Evolutionary conservation across 2,113 vertebrate genomes (phyloP).

Genomic region (Syngnathoides biaculeatus): DNA sequence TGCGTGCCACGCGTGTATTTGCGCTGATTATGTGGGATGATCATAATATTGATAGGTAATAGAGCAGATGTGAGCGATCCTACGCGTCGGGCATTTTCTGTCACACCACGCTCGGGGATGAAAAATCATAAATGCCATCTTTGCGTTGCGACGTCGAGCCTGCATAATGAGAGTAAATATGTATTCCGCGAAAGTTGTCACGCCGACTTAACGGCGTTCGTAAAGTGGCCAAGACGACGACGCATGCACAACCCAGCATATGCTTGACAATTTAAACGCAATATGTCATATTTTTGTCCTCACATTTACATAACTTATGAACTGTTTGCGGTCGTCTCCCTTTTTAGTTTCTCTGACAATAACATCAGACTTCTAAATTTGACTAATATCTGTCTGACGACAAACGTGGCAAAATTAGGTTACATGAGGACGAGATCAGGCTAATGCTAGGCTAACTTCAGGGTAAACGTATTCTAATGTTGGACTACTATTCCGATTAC

Average conservation of each 20-base stretch:
- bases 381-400: no score
- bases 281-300: no score
- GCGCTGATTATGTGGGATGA: neutral
- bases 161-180: neutral
- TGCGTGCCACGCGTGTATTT: neutral
- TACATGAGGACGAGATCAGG: no score
- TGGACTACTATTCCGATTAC: no score
- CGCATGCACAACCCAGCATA: neutral
- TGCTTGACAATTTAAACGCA: no score
- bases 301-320: no score
- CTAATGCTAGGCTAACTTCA: no score
- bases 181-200: neutral
- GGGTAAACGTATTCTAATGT: no score
- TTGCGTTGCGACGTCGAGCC: neutral
- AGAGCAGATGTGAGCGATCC: neutral
- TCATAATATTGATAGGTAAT: neutral
- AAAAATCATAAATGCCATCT: neutral
- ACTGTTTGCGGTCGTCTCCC: no score
- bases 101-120: neutral
- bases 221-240: neutral
- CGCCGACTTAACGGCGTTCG: neutral
- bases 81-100: neutral
- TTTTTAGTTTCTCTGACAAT: no score
- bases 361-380: no score
- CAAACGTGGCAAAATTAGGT: no score